Percentiles rank a stretch among this genome's conserved stretches.
Evolutionary conservation across 2,888 invertebrate species (phyloP).

Genomic region (Tetranychus truncatus): DNA sequence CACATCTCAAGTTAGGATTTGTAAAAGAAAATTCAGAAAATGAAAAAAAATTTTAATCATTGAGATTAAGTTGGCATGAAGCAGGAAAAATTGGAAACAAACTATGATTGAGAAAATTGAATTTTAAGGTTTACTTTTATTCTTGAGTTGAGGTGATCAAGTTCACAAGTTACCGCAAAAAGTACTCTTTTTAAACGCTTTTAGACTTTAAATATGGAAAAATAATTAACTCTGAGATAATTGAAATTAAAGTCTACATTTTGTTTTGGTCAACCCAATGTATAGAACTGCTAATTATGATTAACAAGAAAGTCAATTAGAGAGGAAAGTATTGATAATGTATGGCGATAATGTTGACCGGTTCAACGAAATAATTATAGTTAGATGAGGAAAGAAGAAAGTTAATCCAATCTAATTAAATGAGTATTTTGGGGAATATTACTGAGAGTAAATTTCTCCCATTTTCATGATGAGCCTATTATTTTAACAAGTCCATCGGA

Average conservation of each 20-base stretch:
- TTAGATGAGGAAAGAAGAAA: background rate
- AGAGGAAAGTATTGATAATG: background rate
- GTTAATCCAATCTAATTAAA: background rate
- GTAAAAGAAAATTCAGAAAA: no score
- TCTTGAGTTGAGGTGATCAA: no score
- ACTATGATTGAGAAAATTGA: no score
- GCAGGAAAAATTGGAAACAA: no score
- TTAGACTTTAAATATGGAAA: no score
- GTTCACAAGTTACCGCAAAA: no score
- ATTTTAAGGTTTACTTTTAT: no score
- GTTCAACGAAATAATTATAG: background rate
- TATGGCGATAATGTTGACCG: background rate
- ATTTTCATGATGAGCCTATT: background rate
- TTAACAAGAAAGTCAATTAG: background rate
- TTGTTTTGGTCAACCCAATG: background rate
- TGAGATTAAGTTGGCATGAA: no score
- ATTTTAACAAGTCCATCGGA: constrained; percentile 3
- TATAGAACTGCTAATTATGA: background rate
- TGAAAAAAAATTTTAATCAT: no score
- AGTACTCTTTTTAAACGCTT: no score
- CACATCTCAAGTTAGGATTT: no score
- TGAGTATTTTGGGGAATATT: background rate
- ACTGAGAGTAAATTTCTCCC: background rate
- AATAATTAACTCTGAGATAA: no score
- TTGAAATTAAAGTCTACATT: background rate